Conservation (phyloP, 2,113 vertebrate species). For the Microcebus griseorufus region DNA sequence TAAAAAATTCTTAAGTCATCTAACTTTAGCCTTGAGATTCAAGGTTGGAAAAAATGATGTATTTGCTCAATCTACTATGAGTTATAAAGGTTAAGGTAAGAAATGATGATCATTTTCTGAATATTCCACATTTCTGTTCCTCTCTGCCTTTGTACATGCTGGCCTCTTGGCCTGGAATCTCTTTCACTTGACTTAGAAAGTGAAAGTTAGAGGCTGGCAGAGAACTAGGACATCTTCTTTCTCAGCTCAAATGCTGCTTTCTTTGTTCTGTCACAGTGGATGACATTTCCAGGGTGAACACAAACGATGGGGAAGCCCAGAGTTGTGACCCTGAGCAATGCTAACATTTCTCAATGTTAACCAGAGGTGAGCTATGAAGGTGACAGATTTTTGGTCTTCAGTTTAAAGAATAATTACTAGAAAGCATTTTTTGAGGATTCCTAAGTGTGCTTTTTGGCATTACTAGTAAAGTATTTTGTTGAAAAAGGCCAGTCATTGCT, state of each 20-base stretch:
- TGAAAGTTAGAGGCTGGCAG: neutral
- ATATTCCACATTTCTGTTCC: neutral
- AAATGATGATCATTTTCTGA: neutral
- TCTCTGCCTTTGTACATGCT: neutral
- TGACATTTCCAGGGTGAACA: neutral
- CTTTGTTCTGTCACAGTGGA: neutral
- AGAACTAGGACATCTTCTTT: neutral
- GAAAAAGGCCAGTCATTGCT: neutral
- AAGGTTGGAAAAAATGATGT: slow-evolving; percentile 24
- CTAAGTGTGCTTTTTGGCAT: neutral
- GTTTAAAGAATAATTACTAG: neutral
- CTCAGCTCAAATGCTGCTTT: neutral
- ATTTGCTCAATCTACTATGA: neutral
- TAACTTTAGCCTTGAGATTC: slow-evolving; percentile 72
- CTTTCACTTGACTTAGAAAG: neutral
- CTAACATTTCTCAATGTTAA: slow-evolving; percentile 5
- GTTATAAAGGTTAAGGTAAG: neutral
- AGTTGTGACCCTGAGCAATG: neutral
- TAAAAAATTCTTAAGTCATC: slow-evolving; percentile 78
- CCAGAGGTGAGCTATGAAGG: neutral
- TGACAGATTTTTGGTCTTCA: neutral
- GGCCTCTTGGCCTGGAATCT: neutral
- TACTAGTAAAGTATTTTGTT: neutral
- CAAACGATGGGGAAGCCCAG: neutral
- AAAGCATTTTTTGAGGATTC: neutral